Conservation (phyloP, 2,888 invertebrate species). For the Chloromyia formosa region DNA sequence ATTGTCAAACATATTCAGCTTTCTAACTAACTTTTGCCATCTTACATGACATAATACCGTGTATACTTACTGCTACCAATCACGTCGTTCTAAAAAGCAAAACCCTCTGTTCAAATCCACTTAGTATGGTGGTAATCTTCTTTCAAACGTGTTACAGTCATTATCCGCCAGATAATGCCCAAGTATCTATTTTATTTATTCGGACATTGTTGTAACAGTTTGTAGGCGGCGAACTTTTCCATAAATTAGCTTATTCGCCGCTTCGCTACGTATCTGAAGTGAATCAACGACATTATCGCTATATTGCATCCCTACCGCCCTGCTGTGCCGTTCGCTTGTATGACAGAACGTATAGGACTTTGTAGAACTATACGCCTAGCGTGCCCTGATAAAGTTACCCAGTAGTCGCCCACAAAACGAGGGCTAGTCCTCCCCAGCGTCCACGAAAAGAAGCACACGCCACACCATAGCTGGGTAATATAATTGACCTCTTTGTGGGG, state of each 20-base stretch:
- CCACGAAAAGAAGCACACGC: constrained; percentile 15
- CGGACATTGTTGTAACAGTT: not conserved
- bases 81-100: constrained; percentile 37
- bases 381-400: not conserved
- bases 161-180: constrained; percentile 48
- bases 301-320: not conserved
- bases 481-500: constrained; percentile 50
- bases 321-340: too few relatives aligned
- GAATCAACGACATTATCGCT: constrained; percentile 39
- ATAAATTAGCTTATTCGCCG: constrained; percentile 48
- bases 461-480: constrained; percentile 20
- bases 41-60: constrained; percentile 27
- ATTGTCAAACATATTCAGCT: too few relatives aligned
- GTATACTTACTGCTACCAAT: constrained; percentile 18
- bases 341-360: not conserved
- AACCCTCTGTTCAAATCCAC: constrained; percentile 42
- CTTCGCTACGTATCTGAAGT: constrained; percentile 36
- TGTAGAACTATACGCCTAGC: not conserved
- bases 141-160: constrained; percentile 47
- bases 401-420: not conserved
- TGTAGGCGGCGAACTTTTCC: constrained; percentile 41
- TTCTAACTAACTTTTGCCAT: constrained; percentile 10
- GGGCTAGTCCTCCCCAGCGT: constrained; percentile 20
- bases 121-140: constrained; percentile 45
- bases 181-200: constrained; percentile 34